These are phyloP conservation scores for Clunio marinus DNA, from an alignment of 2,888 invertebrate genomes.

Conservation along the genomic window DNA sequence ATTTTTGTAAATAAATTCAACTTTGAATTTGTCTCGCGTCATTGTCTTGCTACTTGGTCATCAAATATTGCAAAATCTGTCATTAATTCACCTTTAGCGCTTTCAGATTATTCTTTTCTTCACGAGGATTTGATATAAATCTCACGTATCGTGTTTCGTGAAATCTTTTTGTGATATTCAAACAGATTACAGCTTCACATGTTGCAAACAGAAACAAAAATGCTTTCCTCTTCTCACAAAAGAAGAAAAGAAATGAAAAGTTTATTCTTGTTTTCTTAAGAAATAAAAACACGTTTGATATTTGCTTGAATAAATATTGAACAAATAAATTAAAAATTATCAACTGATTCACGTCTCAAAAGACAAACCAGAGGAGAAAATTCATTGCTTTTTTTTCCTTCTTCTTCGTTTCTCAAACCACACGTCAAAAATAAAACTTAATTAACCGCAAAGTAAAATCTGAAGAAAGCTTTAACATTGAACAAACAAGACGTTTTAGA, in stretches of 20 bases:
- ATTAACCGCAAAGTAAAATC: constrained; percentile 26
- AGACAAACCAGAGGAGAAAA: too few relatives aligned
- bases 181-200: neutral
- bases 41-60: too few relatives aligned
- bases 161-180: neutral
- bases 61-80: too few relatives aligned
- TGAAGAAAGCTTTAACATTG: too few relatives aligned
- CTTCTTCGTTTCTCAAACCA: too few relatives aligned
- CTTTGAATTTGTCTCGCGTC: too few relatives aligned
- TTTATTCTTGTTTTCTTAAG: neutral
- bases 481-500: too few relatives aligned
- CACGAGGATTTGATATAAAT: neutral
- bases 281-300: neutral
- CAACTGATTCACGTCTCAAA: neutral
- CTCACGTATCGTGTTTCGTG: neutral
- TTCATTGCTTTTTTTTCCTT: neutral
- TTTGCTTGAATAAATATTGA: constrained; percentile 5
- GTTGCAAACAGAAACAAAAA: neutral
- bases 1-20: too few relatives aligned
- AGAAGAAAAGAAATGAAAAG: neutral
- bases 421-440: constrained; percentile 16
- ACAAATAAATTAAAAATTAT: constrained; percentile 26
- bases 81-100: too few relatives aligned
- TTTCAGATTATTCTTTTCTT: too few relatives aligned
- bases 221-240: neutral